Evolutionary conservation across 1,140 invertebrate species (phyloP).

Genomic region (Zaprionus africanus): DNA sequence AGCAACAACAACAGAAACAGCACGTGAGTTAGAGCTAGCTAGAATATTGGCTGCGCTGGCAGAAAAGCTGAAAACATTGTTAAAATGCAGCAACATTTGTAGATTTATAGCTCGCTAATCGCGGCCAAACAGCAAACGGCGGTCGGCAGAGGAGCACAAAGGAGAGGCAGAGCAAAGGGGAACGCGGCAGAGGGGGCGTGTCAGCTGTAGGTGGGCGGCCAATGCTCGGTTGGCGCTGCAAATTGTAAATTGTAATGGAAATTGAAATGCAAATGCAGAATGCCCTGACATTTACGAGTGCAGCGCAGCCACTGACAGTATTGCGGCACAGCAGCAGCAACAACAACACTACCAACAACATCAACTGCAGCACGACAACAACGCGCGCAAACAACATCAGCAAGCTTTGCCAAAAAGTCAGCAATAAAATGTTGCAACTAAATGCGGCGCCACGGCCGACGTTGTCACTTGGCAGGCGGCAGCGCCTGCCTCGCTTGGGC

Average conservation of each 20-base stretch:
- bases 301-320: conserved; percentile 45
- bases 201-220: conserved; percentile 40
- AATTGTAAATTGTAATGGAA: conserved; percentile 79
- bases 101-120: conserved; percentile 81
- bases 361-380: conserved; percentile 8
- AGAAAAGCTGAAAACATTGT: conserved; percentile 68
- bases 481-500: background rate
- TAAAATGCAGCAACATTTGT: conserved; percentile 80
- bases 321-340: conserved; percentile 41
- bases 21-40: conserved; percentile 18
- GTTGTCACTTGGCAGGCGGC: conserved; percentile 63
- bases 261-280: conserved; percentile 81
- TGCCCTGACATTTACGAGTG: conserved; percentile 77
- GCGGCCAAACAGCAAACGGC: conserved; percentile 66
- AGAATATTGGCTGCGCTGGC: conserved; percentile 51
- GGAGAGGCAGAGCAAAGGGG: background rate
- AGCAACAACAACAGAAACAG: conserved; percentile 21
- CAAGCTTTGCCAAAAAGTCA: conserved; percentile 72
- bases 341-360: conserved; percentile 37
- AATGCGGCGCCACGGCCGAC: conserved; percentile 56
- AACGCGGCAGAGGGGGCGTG: background rate
- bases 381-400: conserved; percentile 49
- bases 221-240: conserved; percentile 44
- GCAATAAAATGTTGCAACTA: conserved; percentile 83
- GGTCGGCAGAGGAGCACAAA: background rate